phyloP scores from a whole-genome alignment of 1,140 invertebrate genomes.

The Oscheius sp. region DNA sequence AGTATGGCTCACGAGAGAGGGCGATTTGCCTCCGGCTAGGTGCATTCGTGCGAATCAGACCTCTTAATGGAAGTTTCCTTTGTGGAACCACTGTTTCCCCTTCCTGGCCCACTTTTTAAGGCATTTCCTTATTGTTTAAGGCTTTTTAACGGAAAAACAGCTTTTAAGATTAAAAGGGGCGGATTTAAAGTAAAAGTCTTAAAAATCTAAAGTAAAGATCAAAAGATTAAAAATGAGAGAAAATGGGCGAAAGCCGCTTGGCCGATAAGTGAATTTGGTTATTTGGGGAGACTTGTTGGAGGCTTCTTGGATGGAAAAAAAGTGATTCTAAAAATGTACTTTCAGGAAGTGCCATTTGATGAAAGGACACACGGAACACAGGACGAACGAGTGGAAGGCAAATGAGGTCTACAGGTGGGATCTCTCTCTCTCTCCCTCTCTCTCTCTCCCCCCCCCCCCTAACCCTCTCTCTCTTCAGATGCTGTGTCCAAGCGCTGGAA shows the following conservation, averaged over 20 bases:
- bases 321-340: not conserved
- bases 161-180: not conserved
- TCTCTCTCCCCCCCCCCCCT: no score
- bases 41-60: not conserved
- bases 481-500: conserved; percentile 30
- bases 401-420: conserved; percentile 32
- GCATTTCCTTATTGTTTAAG: not conserved
- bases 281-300: not conserved
- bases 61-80: not conserved
- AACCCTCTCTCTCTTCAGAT: not conserved
- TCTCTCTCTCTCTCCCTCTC: no score
- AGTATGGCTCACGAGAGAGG: not conserved
- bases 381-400: conserved; percentile 30
- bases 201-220: no score
- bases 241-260: not conserved
- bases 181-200: no score
- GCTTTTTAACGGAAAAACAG: not conserved
- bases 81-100: not conserved
- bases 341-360: conserved; percentile 35
- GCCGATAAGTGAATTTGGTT: not conserved
- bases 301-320: not conserved
- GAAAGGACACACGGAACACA: conserved; percentile 31
- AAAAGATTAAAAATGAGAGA: not conserved
- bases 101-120: not conserved
- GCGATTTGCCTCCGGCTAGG: not conserved